Conservation (phyloP, 1,140 invertebrate species). For the Solen grandis region DNA sequence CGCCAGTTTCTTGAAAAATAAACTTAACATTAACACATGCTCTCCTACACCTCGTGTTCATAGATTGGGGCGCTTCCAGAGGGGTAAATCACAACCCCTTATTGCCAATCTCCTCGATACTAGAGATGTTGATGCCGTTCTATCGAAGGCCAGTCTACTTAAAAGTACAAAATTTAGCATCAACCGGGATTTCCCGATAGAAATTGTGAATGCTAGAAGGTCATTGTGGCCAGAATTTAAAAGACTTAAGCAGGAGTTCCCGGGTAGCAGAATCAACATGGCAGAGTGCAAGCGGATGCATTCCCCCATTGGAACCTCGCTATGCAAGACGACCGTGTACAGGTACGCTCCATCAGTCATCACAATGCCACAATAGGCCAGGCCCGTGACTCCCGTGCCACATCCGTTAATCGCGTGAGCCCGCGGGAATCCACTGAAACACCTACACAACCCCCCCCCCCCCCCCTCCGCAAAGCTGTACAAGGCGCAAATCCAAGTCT, state of each 20-base stretch:
- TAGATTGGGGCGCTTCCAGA: conserved; percentile 1
- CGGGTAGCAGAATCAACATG: neutral
- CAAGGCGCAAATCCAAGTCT: neutral
- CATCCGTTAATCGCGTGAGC: neutral
- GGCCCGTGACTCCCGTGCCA: no score
- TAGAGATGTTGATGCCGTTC: neutral
- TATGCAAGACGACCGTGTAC: neutral
- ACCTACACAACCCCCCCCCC: neutral
- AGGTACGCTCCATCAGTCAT: neutral
- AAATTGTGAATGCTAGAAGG: conserved; percentile 7
- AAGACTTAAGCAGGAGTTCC: neutral
- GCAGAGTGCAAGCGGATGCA: neutral
- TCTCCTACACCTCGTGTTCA: conserved; percentile 8
- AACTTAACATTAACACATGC: no score
- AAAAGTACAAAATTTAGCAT: conserved; percentile 6
- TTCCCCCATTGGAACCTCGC: conserved; percentile 24
- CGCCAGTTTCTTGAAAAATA: no score
- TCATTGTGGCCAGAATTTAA: conserved; percentile 19
- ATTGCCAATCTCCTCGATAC: conserved; percentile 13
- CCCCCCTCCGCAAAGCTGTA: neutral
- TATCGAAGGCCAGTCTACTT: conserved; percentile 4
- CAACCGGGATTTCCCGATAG: conserved; percentile 11
- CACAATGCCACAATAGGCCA: neutral
- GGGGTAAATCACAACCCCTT: neutral
- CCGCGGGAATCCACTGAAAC: neutral